Evolutionary conservation across 2,888 invertebrate species (phyloP).

Genomic region (Cephus pygmeus): DNA sequence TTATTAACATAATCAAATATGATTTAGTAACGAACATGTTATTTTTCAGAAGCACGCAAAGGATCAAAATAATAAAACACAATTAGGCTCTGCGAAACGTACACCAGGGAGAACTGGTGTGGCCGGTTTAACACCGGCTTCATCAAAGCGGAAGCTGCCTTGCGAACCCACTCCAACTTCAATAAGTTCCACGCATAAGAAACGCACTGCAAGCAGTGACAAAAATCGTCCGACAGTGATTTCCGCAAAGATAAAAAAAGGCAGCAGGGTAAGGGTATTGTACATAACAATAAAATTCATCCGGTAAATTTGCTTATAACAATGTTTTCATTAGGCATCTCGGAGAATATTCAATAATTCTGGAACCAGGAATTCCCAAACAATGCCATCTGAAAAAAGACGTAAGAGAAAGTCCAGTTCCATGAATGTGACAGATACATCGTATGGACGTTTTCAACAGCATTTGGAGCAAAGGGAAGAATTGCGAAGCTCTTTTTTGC

Average conservation of each 20-base stretch:
- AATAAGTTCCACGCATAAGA: slow-evolving; percentile 40
- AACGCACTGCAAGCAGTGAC: slow-evolving; percentile 38
- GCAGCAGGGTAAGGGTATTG: slow-evolving; percentile 6
- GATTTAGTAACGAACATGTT: slow-evolving; percentile 67
- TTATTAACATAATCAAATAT: slow-evolving; percentile 19
- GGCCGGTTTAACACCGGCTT: slow-evolving; percentile 42
- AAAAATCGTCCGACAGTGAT: slow-evolving; percentile 34
- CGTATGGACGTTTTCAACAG: slow-evolving; percentile 66
- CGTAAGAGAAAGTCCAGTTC: slow-evolving; percentile 1
- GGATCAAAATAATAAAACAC: slow-evolving; percentile 53
- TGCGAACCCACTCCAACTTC: slow-evolving; percentile 51
- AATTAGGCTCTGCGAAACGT: slow-evolving; percentile 52
- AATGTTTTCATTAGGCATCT: slow-evolving; percentile 11
- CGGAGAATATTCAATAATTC: slow-evolving; percentile 13
- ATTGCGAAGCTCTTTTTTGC: slow-evolving; percentile 70
- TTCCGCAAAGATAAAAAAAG: slow-evolving; percentile 15
- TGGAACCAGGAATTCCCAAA: background rate
- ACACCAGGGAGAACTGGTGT: slow-evolving; percentile 45
- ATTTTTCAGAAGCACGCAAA: slow-evolving; percentile 69
- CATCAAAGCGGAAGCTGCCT: slow-evolving; percentile 52
- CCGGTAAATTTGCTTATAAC: background rate
- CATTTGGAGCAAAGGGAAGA: slow-evolving; percentile 68
- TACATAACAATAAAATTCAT: background rate
- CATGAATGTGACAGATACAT: slow-evolving; percentile 25
- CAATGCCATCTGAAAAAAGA: background rate